phyloP scores from a whole-genome alignment of 2,113 vertebrate genomes.

The Lasiurus borealis region DNA sequence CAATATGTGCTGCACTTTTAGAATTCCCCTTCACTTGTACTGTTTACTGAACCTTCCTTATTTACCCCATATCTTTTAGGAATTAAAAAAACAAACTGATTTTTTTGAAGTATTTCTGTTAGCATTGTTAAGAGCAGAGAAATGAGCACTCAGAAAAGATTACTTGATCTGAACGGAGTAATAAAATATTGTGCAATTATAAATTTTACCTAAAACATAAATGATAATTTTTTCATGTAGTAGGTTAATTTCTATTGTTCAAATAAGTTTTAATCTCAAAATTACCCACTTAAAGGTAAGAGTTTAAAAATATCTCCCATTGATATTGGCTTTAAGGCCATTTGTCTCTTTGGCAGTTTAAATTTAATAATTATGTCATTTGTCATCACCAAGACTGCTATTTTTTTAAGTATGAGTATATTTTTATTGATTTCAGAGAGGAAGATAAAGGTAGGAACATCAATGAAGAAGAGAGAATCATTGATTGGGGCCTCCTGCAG shows the following conservation, averaged over 20 bases:
- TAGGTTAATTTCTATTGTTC: not conserved
- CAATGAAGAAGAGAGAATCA: too few species aligned
- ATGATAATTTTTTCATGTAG: not conserved
- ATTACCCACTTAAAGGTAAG: not conserved
- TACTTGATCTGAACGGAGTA: not conserved
- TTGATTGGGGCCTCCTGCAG: too few species aligned
- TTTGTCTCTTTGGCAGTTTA: constrained; percentile 33
- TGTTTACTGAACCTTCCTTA: not conserved
- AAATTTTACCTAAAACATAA: constrained; percentile 22
- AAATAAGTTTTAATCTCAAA: not conserved
- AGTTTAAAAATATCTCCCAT: constrained; percentile 36
- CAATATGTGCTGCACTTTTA: not conserved
- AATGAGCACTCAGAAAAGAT: not conserved
- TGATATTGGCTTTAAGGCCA: not conserved
- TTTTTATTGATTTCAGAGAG: too few species aligned
- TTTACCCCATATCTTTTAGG: not conserved
- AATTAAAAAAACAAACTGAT: not conserved
- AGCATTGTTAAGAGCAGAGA: not conserved
- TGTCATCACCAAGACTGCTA: not conserved
- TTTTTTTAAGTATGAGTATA: too few species aligned
- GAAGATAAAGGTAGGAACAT: too few species aligned
- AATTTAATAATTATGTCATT: constrained; percentile 26
- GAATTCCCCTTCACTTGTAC: not conserved
- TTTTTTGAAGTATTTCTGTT: not conserved
- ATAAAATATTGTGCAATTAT: not conserved